Conservation (phyloP, 2,797 vertebrate species). For the Clarias laeviceps region DNA sequence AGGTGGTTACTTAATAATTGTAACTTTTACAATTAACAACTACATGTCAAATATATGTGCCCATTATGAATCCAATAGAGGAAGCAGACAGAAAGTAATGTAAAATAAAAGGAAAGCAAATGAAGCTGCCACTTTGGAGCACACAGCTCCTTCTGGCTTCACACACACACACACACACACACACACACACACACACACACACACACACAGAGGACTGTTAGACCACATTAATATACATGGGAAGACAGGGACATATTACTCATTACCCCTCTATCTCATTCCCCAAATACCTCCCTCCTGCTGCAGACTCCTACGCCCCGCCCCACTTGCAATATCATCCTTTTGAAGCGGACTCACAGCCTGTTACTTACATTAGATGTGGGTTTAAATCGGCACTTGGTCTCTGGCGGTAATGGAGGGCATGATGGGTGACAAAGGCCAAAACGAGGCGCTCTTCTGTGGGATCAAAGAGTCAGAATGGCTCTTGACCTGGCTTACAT, state of each 20-base stretch:
- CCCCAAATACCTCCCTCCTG: background rate
- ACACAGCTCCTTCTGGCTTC: background rate
- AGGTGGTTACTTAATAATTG: background rate
- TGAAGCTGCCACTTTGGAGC: background rate
- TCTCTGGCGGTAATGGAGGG: conserved; percentile 16
- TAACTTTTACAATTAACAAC: background rate
- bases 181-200: background rate
- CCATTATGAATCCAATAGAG: background rate
- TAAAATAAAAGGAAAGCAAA: background rate
- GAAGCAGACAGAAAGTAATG: background rate
- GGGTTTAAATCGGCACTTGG: conserved; percentile 12
- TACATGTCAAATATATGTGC: background rate
- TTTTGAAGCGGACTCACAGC: background rate
- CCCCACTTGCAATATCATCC: background rate
- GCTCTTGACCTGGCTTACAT: conserved; percentile 35
- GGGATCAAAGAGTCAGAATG: conserved; percentile 41
- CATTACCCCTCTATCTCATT: background rate
- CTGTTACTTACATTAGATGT: background rate
- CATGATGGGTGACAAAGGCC: conserved; percentile 18
- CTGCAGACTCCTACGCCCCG: background rate
- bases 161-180: conserved; percentile 3
- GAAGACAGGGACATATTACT: background rate
- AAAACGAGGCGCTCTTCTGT: conserved; percentile 18
- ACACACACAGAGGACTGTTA: background rate
- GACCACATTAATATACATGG: background rate